These are phyloP conservation scores for Zaprionus tsacasi DNA, from an alignment of 1,140 invertebrate species.

Conservation along the genomic window DNA sequence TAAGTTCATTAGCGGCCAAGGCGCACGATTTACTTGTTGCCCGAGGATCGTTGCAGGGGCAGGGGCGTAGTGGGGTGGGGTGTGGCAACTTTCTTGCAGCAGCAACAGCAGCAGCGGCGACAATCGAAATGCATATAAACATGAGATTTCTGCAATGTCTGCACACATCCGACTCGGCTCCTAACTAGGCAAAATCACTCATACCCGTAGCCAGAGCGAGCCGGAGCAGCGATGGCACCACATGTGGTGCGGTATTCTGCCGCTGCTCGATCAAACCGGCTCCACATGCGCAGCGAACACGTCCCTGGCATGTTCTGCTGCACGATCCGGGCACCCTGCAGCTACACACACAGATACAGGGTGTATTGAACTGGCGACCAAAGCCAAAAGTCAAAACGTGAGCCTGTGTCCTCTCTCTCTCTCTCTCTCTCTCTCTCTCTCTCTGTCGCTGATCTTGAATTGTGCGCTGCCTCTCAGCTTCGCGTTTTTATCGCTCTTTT, in stretches of 20 bases:
- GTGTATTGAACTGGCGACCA: constrained; percentile 32
- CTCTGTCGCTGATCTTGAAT: constrained; percentile 52
- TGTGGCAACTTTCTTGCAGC: constrained; percentile 18
- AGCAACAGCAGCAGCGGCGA: constrained; percentile 19
- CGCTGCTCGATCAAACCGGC: constrained; percentile 53
- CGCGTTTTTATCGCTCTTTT: constrained; percentile 77
- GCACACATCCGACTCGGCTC: constrained; percentile 43
- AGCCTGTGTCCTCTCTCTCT: constrained; percentile 45
- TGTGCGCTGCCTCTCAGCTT: constrained; percentile 24
- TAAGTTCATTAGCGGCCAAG: constrained; percentile 80
- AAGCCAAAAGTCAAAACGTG: constrained; percentile 82
- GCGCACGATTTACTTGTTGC: constrained; percentile 69
- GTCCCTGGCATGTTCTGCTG: constrained; percentile 35
- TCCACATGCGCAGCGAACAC: constrained; percentile 10
- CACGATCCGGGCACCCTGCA: constrained; percentile 72
- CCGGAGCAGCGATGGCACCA: constrained; percentile 41
- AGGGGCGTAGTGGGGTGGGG: constrained; percentile 7
- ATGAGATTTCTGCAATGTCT: constrained; percentile 71
- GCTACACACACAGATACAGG: constrained; percentile 40
- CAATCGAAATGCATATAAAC: constrained; percentile 78
- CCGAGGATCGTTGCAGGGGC: neutral
- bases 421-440: too few relatives aligned
- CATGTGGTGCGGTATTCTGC: constrained; percentile 56
- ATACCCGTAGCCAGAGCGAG: constrained; percentile 42
- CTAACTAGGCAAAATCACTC: constrained; percentile 82